Conservation (phyloP, 2,888 invertebrate species). For the Drosophila quasianomalipes region DNA sequence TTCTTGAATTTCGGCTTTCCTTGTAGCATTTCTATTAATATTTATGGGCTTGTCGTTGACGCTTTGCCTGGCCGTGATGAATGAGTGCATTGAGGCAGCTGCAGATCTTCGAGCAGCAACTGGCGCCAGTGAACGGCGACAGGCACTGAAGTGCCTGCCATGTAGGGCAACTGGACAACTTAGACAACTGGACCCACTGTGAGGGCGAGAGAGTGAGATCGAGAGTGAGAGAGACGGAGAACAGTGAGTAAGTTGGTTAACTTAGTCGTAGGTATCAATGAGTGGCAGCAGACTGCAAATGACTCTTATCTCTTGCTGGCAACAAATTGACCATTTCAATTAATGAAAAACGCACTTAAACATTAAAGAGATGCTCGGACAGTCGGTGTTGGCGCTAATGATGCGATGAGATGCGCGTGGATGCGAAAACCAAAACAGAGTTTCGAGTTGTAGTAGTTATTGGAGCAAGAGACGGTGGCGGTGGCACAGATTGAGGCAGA, state of each 20-base stretch:
- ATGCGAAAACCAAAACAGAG: conserved; percentile 37
- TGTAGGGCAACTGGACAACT: conserved; percentile 59
- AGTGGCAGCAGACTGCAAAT: conserved; percentile 42
- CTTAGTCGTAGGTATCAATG: conserved; percentile 52
- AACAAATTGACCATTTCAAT: conserved; percentile 79
- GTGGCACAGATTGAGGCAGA: neutral
- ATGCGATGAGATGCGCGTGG: conserved; percentile 62
- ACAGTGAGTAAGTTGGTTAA: conserved; percentile 13
- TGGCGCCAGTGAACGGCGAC: conserved; percentile 59
- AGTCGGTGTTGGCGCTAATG: conserved; percentile 74
- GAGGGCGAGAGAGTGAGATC: neutral
- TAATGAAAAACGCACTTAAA: conserved; percentile 80
- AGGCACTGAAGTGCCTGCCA: conserved; percentile 51
- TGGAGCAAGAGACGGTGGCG: neutral
- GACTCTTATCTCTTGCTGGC: conserved; percentile 51
- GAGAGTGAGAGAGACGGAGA: neutral
- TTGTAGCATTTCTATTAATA: conserved; percentile 59
- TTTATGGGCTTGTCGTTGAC: conserved; percentile 63
- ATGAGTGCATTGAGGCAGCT: conserved; percentile 56
- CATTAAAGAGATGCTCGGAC: conserved; percentile 58
- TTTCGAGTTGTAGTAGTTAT: conserved; percentile 10
- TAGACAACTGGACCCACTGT: conserved; percentile 21
- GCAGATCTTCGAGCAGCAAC: conserved; percentile 43
- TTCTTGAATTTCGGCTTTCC: conserved; percentile 5
- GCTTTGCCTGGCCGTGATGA: conserved; percentile 60